Evolutionary conservation across 53 echinoderm and acorn worm genomes (phyloP), one percentile per base, ranked within the genome.

Genomic region (Crossaster papposus): DNA sequence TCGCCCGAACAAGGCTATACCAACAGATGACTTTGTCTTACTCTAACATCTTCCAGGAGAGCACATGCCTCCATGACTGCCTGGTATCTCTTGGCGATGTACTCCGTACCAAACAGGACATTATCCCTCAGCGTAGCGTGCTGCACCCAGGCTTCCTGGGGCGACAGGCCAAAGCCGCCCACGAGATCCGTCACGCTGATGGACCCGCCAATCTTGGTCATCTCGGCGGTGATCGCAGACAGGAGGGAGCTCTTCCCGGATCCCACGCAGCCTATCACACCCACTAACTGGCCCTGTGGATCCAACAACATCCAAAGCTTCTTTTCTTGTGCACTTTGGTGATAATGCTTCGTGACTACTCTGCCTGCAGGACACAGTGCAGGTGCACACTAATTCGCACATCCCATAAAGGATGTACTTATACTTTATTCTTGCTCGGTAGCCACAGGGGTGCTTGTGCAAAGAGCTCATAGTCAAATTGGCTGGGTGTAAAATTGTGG

Each of bases 161-260:
- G 78, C 30, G 93, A 90, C 14, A 95, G 93, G 18, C 97, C 97
- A 52, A 97, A 96, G 11, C 94, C 96, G 20, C 80, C 62, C 36
- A 89, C 79, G 13, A 96, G 89, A 38, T 86, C 44, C 2, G 92
- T 51, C 20, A 96, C 90, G 18, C 91, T 88, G 74, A 95, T 95
- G 28, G 34, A 32, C 15, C 96, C 96, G 23, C 86, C 64, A 36
- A 92, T 91, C 31, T 93, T 92, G 65, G 88, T 91, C 96, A 96
- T 96, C 89, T 96, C 96, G 30, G 95, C 96, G 35, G 82, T 83
- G 38, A 96, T 94, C 28, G 96, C 96, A 36, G 96, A 89, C 51
- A 96, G 89, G 1, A 96, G 94, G 22, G 96, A 96, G 64, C 96
- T 96, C 88, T 96, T 96, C 9, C 96, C 96, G 7, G 94, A 95